These are phyloP conservation scores for Formicarius rufipectus DNA, from an alignment of 2,113 vertebrate genomes.

Conservation along the genomic window DNA sequence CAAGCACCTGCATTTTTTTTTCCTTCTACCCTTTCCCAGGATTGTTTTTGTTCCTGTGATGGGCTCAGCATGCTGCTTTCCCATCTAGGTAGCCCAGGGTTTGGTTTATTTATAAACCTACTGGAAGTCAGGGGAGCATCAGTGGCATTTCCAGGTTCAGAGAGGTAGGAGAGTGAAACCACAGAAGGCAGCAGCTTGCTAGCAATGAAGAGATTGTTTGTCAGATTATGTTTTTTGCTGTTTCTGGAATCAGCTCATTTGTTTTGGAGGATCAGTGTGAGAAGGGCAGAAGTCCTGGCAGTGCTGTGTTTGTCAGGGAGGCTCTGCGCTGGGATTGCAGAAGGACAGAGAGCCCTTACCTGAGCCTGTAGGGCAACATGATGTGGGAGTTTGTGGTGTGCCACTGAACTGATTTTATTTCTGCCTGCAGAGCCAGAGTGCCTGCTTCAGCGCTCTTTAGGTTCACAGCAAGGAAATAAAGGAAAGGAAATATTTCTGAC, in stretches of 20 bases:
- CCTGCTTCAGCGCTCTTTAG: not conserved
- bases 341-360: not conserved
- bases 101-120: not conserved
- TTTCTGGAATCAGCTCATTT: not conserved
- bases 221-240: not conserved
- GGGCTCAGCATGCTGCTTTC: not conserved
- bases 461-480: not conserved
- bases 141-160: not conserved
- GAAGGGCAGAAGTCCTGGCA: not conserved
- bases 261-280: not conserved
- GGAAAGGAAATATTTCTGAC: not conserved
- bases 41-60: not conserved
- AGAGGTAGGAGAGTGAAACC: not conserved
- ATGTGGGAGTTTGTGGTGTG: not conserved
- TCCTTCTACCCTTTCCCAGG: not conserved
- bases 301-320: not conserved
- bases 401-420: not conserved
- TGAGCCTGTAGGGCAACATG: accelerated
- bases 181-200: not conserved
- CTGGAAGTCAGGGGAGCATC: not conserved
- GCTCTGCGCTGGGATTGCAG: not conserved
- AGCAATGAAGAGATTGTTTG: not conserved
- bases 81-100: not conserved
- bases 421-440: not conserved
- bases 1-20: not conserved